These are phyloP conservation scores for Graptemys geographica DNA, from an alignment of 2,797 vertebrate species.

Conservation along the genomic window DNA sequence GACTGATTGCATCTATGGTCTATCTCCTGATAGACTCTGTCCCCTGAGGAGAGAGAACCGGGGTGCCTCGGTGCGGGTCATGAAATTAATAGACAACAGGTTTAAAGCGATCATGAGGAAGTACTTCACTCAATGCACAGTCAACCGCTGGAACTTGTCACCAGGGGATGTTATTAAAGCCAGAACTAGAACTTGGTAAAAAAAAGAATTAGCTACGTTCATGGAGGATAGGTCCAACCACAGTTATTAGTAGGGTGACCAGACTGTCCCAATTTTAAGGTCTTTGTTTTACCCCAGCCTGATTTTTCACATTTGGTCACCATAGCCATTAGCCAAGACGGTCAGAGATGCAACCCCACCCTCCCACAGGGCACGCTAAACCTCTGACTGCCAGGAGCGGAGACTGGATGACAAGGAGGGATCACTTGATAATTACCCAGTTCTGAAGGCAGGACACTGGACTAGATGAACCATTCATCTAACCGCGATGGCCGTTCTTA, in stretches of 20 bases:
- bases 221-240: not conserved
- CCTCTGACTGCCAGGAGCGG: too few species aligned
- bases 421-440: not conserved
- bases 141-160: not conserved
- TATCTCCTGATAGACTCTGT: too few species aligned
- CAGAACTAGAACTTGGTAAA: not conserved
- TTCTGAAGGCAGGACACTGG: not conserved
- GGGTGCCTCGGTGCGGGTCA: too few species aligned
- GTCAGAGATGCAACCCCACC: too few species aligned
- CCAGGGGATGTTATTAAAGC: not conserved
- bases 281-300: not conserved
- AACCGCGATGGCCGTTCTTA: rapidly evolving
- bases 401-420: not conserved
- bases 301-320: not conserved
- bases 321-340: too few species aligned
- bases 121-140: not conserved
- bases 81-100: not conserved
- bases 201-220: not conserved
- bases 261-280: not conserved
- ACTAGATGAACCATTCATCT: too few species aligned
- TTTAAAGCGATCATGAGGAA: not conserved
- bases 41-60: too few species aligned
- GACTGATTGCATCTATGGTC: not conserved
- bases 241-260: not conserved
- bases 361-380: too few species aligned